Base-by-base conservation (phyloP, 2,797 vertebrate species). In the Brachymystax lenok region DNA sequence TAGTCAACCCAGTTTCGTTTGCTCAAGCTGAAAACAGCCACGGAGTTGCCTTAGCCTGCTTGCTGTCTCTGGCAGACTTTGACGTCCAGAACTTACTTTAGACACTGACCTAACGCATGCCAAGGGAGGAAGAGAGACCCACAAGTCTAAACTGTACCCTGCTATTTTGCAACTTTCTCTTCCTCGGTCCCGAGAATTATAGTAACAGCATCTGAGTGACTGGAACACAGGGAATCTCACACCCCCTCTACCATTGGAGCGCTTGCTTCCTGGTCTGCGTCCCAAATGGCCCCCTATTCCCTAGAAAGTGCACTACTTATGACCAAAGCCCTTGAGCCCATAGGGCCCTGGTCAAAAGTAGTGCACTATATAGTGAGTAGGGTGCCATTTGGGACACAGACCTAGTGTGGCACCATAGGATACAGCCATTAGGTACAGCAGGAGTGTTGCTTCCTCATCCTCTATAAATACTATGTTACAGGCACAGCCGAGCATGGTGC, bases 391-490 rank as follows among this genome's bases (percentile, higher is more conserved):
- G 19, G 24, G 24, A 24, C 24, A 1, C 24, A 24, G 24, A 1
- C 24, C 24, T 24, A 24, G 24, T 54, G 50, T 27, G 69, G 17
- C 24, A 54, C 70, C 51, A 54, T 56, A 27, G 70, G 51, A 71
- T 56, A 52, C 27, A 71, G 52, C 52, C 52, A 56, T 51, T 54
- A 46, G 33, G 68, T 69, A 54, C 27, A 54, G 21, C 24, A 71
- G 50, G 50, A 56, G 70, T 24, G 27, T n/a, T 51, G 27, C 51
- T 71, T 51, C 50, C 16, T 24, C 70, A 24, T 27, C 24, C 70
- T 71, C 70, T 71, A 71, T 71, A 71, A 71, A 71, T 71, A 71
- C 50, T 71, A 51, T 71, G 46, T 71, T 52, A 56, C 50, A 54
- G 27, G 28, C 50, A 71, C 50, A 71, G 70, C 52, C 51, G 16